Conservation (phyloP, 1,140 invertebrate genomes). For the Arion vulgaris region DNA sequence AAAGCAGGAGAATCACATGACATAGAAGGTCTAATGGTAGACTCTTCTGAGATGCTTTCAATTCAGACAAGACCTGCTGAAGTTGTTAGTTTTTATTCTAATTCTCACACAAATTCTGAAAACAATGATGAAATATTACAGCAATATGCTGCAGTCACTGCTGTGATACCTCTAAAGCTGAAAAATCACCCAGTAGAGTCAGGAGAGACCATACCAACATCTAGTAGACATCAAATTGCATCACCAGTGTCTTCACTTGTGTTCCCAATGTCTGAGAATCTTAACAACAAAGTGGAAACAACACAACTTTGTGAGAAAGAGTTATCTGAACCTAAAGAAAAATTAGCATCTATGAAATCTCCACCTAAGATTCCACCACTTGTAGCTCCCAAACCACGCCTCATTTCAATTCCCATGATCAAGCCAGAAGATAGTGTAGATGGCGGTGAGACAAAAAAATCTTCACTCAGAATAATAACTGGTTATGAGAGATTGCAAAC, state of each 20-base stretch:
- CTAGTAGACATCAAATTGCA: background rate
- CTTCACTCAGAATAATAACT: background rate
- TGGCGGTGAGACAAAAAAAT: background rate
- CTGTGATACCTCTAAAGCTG: background rate
- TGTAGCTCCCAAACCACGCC: slow-evolving; percentile 53
- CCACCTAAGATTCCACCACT: slow-evolving; percentile 46
- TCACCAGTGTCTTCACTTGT: background rate
- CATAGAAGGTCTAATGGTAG: background rate
- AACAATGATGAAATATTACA: background rate
- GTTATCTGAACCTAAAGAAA: background rate
- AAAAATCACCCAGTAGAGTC: no score
- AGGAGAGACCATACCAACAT: background rate
- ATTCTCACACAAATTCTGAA: background rate
- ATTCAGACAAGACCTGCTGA: background rate
- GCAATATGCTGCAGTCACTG: background rate
- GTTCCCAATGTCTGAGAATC: background rate
- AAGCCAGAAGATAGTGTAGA: slow-evolving; percentile 5
- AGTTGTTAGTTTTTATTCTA: background rate
- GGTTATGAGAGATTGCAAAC: slow-evolving; percentile 22
- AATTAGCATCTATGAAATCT: background rate
- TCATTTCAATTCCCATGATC: slow-evolving; percentile 11
- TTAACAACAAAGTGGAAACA: background rate
- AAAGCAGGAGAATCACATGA: background rate
- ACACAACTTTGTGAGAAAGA: background rate
- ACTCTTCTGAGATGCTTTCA: background rate